Percentiles rank a stretch among this genome's conserved stretches.
These are phyloP conservation scores for Cepphus grylle DNA, from an alignment of 2,113 vertebrate genomes.

Conservation along the genomic window DNA sequence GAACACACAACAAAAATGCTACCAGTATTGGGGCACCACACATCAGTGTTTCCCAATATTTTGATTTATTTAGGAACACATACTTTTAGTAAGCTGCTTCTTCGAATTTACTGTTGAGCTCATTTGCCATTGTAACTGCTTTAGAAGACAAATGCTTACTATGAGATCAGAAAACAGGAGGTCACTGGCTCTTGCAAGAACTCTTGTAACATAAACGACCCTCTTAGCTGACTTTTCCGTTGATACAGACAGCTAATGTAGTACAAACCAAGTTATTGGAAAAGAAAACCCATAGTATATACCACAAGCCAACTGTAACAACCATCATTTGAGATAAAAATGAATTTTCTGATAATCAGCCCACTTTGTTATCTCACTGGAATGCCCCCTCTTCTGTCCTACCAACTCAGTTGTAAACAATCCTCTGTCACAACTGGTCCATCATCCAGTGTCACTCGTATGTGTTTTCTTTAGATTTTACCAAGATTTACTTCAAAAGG, in stretches of 20 bases:
- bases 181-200: not conserved
- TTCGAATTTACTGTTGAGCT: not conserved
- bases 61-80: not conserved
- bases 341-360: not conserved
- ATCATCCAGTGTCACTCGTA: not conserved
- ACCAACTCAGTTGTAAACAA: not conserved
- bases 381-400: not conserved
- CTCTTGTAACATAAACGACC: not conserved
- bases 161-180: not conserved
- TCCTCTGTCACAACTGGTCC: not conserved
- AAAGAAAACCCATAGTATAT: not conserved
- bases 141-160: not conserved
- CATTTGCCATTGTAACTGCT: not conserved
- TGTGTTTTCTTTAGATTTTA: not conserved
- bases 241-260: not conserved
- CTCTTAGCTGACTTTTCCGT: not conserved
- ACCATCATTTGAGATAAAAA: not conserved
- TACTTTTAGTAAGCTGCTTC: not conserved
- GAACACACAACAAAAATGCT: not conserved
- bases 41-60: not conserved
- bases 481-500: not conserved
- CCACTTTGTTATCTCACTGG: not conserved
- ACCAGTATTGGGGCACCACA: not conserved
- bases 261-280: not conserved
- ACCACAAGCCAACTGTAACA: not conserved